Evolutionary conservation across 2,797 vertebrate genomes (phyloP), one percentile per base, ranked within the genome.

Genomic region (Aeoliscus strigatus): DNA sequence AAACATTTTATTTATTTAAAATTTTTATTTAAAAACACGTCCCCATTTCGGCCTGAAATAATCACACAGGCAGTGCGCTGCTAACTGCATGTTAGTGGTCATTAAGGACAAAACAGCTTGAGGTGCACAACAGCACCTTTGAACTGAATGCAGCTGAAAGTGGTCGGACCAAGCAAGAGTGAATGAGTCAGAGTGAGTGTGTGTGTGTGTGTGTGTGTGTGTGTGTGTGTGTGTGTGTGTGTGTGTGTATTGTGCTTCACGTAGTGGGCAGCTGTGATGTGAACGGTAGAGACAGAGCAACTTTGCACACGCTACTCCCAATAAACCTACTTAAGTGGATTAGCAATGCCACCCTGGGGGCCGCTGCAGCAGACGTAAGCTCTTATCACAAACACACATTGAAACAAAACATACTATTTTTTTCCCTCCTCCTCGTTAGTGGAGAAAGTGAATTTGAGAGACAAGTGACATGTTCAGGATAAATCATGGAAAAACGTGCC

Each of bases 241-340:
- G n/a, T n/a, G n/a, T n/a, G n/a, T 47, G 52, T 45, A 64, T 59
- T 72, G 59, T 77, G 73, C 83, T 76, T 81, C 60, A 69, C 33
- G 66, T 68, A 56, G 64, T 73, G 72, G 64, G 62, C 66, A 77
- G 52, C 61, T 45, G 66, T 81, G 83, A 83, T 77, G 72, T 79
- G 60, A 80, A 60, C 66, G 54, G 63, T 72, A 68, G 68, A 81
- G 67, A 82, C 75, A 79, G 75, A 69, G 64, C 49, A 69, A 79
- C 67, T 77, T 71, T 71, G 67, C 68, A 68, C 70, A 77, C 27
- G 51, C 66, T 78, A 49, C 60, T 75, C 67, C 72, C 70, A 77
- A 76, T 72, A 80, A 81, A 82, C 61, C 72, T 66, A 70, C 70
- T 74, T 83, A 75, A 87, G 74, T 82, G 73, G 80, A 85, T 87